phyloP scores from a whole-genome alignment of 2,113 vertebrate genomes.

The Myiozetetes cayanensis region DNA sequence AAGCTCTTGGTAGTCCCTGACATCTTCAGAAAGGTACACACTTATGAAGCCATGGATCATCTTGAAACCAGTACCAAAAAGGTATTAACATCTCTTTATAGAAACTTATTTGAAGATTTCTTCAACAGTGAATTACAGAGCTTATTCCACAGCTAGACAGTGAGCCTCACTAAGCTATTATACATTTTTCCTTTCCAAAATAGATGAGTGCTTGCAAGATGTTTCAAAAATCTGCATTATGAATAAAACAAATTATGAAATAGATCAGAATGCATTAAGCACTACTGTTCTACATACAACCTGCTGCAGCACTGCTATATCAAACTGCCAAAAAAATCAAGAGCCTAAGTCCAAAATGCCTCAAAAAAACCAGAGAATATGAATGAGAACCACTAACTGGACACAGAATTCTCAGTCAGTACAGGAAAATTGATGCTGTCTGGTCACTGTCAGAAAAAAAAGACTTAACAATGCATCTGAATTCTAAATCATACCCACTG shows the following conservation, averaged over 20 bases:
- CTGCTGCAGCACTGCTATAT: background rate
- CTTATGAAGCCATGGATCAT: background rate
- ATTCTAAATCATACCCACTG: background rate
- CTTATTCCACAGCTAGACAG: background rate
- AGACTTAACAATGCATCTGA: background rate
- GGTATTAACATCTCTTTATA: background rate
- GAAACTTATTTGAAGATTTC: background rate
- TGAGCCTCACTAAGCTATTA: background rate
- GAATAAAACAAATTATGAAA: conserved; percentile 16
- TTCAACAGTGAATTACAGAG: background rate
- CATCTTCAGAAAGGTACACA: background rate
- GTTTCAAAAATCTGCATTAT: background rate
- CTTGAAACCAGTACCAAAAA: background rate
- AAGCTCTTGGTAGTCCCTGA: background rate
- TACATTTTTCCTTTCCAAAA: background rate
- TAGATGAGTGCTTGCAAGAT: background rate
- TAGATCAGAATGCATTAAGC: conserved; percentile 9
- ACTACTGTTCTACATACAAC: background rate
- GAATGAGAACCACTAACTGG: background rate
- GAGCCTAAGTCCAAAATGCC: background rate
- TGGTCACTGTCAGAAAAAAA: background rate
- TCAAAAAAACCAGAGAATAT: background rate
- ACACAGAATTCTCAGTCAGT: background rate
- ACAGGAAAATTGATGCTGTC: background rate
- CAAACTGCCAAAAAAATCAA: background rate